These are phyloP conservation scores for Coecobrya sp. DNA, from an alignment of 2,888 invertebrate genomes.

Conservation along the genomic window DNA sequence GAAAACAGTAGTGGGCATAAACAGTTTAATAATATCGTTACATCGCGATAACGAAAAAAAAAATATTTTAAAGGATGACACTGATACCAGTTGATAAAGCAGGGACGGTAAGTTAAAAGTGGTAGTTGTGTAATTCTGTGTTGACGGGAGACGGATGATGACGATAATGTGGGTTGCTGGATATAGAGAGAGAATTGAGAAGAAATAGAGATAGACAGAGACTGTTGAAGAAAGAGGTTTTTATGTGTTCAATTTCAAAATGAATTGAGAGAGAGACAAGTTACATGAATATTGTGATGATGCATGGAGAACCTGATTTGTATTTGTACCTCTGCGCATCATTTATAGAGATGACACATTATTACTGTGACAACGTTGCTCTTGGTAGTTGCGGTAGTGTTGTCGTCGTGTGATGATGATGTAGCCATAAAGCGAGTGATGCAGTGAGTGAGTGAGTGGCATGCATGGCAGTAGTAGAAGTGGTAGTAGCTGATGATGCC, in stretches of 20 bases:
- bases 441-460: slow-evolving; percentile 29
- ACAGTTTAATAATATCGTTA: background rate
- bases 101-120: slow-evolving; percentile 9
- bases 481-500: slow-evolving; percentile 66
- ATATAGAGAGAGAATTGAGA: background rate
- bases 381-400: slow-evolving; percentile 35
- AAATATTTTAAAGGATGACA: slow-evolving; percentile 12
- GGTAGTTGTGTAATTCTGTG: slow-evolving; percentile 15
- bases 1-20: background rate
- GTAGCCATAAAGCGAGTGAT: slow-evolving; percentile 45
- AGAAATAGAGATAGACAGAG: background rate
- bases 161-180: slow-evolving; percentile 43
- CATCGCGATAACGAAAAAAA: background rate
- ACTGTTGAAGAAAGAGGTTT: slow-evolving; percentile 42
- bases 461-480: background rate
- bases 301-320: slow-evolving; percentile 69
- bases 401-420: slow-evolving; percentile 48
- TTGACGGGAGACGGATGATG: slow-evolving; percentile 30
- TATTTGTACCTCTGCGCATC: slow-evolving; percentile 73
- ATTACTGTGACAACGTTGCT: slow-evolving; percentile 54
- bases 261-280: slow-evolving; percentile 49
- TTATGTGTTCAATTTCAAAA: slow-evolving; percentile 39
- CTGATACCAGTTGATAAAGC: background rate
- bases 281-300: slow-evolving; percentile 68
- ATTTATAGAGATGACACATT: slow-evolving; percentile 82